Base-by-base conservation (phyloP, 2,113 vertebrate species). In the Actenoides hombroni region DNA sequence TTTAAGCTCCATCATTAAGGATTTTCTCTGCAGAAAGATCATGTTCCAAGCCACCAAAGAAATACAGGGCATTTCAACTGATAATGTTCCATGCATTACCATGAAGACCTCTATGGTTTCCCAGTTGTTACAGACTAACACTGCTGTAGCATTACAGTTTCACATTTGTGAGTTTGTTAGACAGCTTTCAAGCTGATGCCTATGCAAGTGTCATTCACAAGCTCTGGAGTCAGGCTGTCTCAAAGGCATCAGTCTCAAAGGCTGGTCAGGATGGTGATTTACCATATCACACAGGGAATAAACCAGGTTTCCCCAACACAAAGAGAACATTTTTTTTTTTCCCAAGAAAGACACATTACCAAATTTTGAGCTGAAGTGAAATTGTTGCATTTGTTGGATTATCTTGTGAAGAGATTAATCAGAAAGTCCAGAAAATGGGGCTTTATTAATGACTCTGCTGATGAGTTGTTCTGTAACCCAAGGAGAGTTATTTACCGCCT, bases 81-180 rank as follows among this genome's bases (percentile, higher is more conserved):
- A 84, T 94, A 63, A 33, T 16, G 8, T 79, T 84, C 54, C 74
- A 42, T 77, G 78, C 54, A 16, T 83, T 94, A 79, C 87, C 84
- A 44, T 60, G 75, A 59, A 48, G 51, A 61, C 53, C 57, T 84
- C 85, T 68, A 46, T 23, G 51, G 29, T 26, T 90, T 63, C 82
- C 91, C 94, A 95, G 94, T 90, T 95, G 59, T 90, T 65, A 6
- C 90, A 95, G 86, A 57, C 82, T 80, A 79, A 76, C 70, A n/a
- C 57, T 77, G 76, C 86, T 74, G 54, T 42, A 46, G 70, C 13
- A 37, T 37, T n/a, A 25, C 60, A 75, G 73, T 31, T 83, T 92
- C 92, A 63, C 80, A 46, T 75, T 86, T 60, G 48, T 83, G 81
- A 75, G 35, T 74, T 69, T 85, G 54, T 26, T 85, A 77, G 70